Base-by-base conservation (phyloP, 2,888 invertebrate genomes). In the Steinernema scapterisci region DNA sequence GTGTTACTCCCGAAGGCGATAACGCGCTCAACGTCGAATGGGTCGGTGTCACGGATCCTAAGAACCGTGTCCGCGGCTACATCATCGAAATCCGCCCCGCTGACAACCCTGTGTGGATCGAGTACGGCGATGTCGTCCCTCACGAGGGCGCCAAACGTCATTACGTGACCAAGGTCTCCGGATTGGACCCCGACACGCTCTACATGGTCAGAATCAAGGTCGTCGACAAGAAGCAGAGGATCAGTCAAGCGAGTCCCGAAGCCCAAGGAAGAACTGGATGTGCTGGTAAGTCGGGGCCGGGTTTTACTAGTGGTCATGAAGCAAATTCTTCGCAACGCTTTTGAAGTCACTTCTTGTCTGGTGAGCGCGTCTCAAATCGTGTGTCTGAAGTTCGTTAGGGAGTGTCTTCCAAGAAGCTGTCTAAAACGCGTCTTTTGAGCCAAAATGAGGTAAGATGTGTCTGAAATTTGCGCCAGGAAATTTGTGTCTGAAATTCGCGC, bases 161-260 rank as follows among this genome's bases (percentile, higher is more conserved):
- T 23, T 87, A 87, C 79, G 75, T 79, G 75, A 82, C 87, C 80
- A 87, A 87, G 45, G 78, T 89, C 27, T 84, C 86, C 5, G 86
- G 86, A 11, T 84, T 89, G 31, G 85, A 88, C 54, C 86, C 89
- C 5, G 87, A 88, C 80, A 89, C 88, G 1, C 87, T 87, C 70
- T 89, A 89, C 80, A 85, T 88, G 73, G 87, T 89, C 16, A 86
- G 89, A 84, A 89, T 89, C 74, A 87, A 80, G 75, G 86, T 86
- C 43, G 85, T 87, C 44, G 87, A 88, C 79, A 78, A 83, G 43
- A 80, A 81, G 46, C 80, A 83, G 72, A 78, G 84, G 3, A 80
- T 84, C 43, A 81, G 83, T 21, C 81, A 80, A 0, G 83, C 87
- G n/a, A 86, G 86, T 52, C 87, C 86, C 16, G 86, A 87, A 80